Evolutionary conservation across 2,113 vertebrate genomes (phyloP).

Genomic region (Cygnus atratus): DNA sequence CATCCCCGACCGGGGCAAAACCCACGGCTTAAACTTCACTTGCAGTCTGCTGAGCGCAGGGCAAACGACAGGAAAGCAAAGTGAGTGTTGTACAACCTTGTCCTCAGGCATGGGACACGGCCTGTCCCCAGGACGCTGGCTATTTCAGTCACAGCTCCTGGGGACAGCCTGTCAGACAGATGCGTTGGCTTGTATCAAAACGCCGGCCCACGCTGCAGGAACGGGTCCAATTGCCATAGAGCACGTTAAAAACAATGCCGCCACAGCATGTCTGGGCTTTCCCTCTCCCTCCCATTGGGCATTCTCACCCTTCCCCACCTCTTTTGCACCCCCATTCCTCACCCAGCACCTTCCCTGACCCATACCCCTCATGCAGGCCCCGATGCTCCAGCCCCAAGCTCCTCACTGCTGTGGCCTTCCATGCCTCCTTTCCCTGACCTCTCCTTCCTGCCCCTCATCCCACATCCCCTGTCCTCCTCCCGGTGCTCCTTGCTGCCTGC

Average conservation of each 20-base stretch:
- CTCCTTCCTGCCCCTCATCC: background rate
- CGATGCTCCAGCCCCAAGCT: rapidly evolving
- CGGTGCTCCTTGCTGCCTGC: rapidly evolving
- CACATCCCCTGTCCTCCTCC: background rate
- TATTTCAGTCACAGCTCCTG: constrained; percentile 13
- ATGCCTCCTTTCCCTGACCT: background rate
- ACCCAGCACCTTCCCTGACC: background rate
- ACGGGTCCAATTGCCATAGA: constrained; percentile 18
- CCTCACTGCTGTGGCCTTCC: background rate
- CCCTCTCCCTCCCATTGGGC: background rate
- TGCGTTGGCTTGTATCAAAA: background rate
- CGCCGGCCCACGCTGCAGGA: constrained; percentile 5
- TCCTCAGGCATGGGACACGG: background rate
- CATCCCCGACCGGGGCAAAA: background rate
- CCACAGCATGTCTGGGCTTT: background rate
- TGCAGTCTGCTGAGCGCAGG: background rate
- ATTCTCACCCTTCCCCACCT: background rate
- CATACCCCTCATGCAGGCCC: rapidly evolving
- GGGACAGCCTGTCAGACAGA: constrained; percentile 43
- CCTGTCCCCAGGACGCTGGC: background rate
- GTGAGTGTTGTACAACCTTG: constrained; percentile 29
- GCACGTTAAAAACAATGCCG: constrained; percentile 16
- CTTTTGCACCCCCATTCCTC: background rate
- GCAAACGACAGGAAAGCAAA: background rate
- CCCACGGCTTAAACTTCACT: background rate